These are phyloP conservation scores for Notothenia rossii DNA, from an alignment of 2,113 vertebrate species.

Conservation along the genomic window DNA sequence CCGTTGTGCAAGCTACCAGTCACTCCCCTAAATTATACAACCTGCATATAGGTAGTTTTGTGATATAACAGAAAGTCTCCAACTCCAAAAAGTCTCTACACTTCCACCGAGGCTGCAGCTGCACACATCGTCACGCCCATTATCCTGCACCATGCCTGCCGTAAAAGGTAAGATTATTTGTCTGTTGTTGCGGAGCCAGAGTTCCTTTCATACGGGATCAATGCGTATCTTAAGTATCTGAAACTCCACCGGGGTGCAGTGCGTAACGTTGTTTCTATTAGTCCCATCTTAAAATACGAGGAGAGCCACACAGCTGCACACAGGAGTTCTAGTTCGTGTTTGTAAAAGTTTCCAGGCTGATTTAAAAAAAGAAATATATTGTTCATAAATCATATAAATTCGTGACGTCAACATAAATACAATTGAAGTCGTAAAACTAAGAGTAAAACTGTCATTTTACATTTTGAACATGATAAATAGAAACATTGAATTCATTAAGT, in stretches of 20 bases:
- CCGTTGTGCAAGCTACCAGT: not conserved
- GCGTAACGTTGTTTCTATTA: not conserved
- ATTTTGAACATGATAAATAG: no score
- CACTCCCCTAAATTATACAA: not conserved
- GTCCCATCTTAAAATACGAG: no score
- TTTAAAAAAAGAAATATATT: not conserved
- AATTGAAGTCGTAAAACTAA: no score
- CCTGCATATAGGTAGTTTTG: not conserved
- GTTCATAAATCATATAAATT: not conserved
- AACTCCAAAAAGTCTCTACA: no score
- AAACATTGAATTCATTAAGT: no score
- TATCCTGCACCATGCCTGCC: slow-evolving; percentile 51
- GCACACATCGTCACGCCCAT: slow-evolving; percentile 31
- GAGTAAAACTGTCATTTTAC: no score
- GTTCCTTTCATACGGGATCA: not conserved
- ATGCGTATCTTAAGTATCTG: no score
- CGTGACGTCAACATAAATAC: no score
- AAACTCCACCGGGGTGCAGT: not conserved
- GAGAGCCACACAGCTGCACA: not conserved
- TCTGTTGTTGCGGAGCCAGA: not conserved
- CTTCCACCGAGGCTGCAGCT: not conserved
- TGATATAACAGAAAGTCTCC: slow-evolving; percentile 15
- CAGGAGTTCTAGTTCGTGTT: not conserved
- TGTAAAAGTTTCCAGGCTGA: not conserved
- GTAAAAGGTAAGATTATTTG: slow-evolving; percentile 68